These are phyloP conservation scores for Coenobita brevimanus DNA, from an alignment of 1,140 invertebrate species.

Conservation along the genomic window DNA sequence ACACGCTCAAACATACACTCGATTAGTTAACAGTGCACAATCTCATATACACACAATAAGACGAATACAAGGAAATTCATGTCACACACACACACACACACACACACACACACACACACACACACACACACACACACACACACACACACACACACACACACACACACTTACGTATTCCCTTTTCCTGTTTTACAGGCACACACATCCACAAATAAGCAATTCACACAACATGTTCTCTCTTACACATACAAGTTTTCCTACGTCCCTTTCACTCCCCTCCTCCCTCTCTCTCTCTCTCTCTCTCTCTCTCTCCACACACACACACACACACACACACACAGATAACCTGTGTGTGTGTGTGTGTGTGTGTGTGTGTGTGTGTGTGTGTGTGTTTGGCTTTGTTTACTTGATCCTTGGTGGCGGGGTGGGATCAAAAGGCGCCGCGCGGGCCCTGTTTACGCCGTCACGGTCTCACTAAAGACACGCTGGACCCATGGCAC, in stretches of 20 bases:
- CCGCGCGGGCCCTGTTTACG: slow-evolving; percentile 19
- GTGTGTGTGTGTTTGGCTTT: slow-evolving; percentile 28
- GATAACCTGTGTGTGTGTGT: neutral
- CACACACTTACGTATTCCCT: neutral
- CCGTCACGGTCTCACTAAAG: neutral
- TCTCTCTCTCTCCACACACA: neutral
- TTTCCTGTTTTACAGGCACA: no score
- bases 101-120: no score
- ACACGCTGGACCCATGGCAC: no score
- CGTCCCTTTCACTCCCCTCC: slow-evolving; percentile 17
- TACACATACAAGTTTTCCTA: neutral
- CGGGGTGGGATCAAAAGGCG: slow-evolving; percentile 15
- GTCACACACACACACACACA: no score
- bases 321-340: neutral
- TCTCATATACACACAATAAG: no score
- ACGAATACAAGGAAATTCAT: no score
- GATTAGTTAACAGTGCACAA: no score
- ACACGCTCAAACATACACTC: no score
- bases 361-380: neutral
- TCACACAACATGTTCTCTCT: no score
- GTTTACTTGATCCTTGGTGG: slow-evolving; percentile 57
- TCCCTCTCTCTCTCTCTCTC: slow-evolving; percentile 25
- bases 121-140: neutral
- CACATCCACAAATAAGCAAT: no score
- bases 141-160: neutral